phyloP scores from a whole-genome alignment of 2,113 vertebrate species.

The Mormyrus lacerda region DNA sequence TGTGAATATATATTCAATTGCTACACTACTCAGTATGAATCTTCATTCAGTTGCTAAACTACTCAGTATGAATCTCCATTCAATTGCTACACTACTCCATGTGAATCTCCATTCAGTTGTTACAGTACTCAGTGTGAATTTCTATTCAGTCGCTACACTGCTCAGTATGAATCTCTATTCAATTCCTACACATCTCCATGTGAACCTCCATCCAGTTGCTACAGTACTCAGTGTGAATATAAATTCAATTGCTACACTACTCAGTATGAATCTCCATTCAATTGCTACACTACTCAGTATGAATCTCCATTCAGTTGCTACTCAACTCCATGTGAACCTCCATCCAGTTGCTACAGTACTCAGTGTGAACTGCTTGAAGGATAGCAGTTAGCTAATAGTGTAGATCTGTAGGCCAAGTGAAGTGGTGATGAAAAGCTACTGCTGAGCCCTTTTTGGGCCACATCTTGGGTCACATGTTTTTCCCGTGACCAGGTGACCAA shows the following conservation, averaged over 20 bases:
- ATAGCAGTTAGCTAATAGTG: background rate
- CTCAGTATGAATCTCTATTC: background rate
- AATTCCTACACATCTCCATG: background rate
- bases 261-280: no score
- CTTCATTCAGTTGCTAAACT: background rate
- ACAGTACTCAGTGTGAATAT: no score
- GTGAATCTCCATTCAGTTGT: background rate
- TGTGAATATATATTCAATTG: no score
- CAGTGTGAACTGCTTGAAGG: background rate
- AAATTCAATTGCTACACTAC: no score
- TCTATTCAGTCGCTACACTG: background rate
- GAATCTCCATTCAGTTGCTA: background rate
- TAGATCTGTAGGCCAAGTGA: background rate
- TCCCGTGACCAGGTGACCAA: background rate
- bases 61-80: background rate
- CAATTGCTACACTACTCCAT: background rate
- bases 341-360: background rate
- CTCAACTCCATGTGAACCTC: background rate
- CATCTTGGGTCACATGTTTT: background rate
- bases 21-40: background rate
- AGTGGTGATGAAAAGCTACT: background rate
- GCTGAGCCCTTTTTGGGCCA: background rate
- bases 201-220: no score
- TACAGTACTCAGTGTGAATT: no score
- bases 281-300: background rate